These are phyloP conservation scores for Conomelus anceps DNA, from an alignment of 2,888 invertebrate genomes.

Conservation along the genomic window DNA sequence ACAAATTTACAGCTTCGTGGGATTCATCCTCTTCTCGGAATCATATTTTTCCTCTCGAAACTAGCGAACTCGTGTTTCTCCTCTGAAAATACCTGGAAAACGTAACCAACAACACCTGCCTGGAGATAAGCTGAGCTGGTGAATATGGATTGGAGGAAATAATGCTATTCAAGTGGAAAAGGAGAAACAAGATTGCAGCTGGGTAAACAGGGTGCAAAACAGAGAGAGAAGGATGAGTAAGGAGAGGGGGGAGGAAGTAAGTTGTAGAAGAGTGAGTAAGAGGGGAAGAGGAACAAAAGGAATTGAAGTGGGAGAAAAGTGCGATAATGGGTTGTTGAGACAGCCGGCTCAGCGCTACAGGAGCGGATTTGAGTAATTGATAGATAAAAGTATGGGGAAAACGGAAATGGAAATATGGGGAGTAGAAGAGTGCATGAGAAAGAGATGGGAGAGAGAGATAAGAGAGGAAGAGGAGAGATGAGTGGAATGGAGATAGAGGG, in stretches of 20 bases:
- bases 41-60: background rate
- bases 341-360: background rate
- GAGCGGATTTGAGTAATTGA: background rate
- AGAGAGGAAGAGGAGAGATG: too few relatives aligned
- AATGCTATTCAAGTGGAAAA: background rate
- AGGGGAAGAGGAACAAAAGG: background rate
- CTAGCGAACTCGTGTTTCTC: background rate
- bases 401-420: too few relatives aligned
- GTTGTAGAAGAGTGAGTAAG: too few relatives aligned
- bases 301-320: background rate
- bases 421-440: too few relatives aligned
- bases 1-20: too few relatives aligned
- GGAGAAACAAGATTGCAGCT: background rate
- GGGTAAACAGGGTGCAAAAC: background rate
- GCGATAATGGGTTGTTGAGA: background rate
- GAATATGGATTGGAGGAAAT: background rate
- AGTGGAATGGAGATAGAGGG: too few relatives aligned
- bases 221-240: background rate
- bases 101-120: background rate
- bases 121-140: too few relatives aligned
- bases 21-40: background rate
- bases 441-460: too few relatives aligned
- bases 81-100: background rate
- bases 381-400: background rate
- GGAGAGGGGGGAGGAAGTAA: too few relatives aligned